Base-by-base conservation (phyloP, 2,113 vertebrate genomes). In the Takifugu flavidus region DNA sequence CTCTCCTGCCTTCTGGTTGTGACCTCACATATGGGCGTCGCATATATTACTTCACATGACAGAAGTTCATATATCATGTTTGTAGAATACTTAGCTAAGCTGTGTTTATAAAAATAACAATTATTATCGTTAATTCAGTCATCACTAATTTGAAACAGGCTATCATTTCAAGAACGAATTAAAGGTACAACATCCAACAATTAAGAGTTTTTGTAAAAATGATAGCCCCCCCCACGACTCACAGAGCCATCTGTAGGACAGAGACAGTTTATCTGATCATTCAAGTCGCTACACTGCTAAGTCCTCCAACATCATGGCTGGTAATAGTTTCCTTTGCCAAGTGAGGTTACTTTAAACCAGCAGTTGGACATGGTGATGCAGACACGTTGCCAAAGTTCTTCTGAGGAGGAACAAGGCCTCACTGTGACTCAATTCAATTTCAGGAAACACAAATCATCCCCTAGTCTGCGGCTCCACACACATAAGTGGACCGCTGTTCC, bases 1-100 rank as follows among this genome's bases (percentile, higher is more conserved):
- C 80, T 62, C 75, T 60, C 56, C 68, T 66, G 75, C 65, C 68
- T 74, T 70, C 57, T 31, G 75, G 73, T 70, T 79, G 77, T 72
- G 77, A 84, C 79, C 80, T 88, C 80, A 66, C 77, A 71, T 20
- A 50, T 54, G 76, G 67, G 78, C 83, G 75, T 78, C 65, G 56
- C 65, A 80, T 62, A 79, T 78, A 79, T 80, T 13, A 10, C 76
- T 74, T 62, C 2, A 54, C 49, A 61, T 65, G 72, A 77, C 67
- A 59, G 42, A 64, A 69, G 34, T 31, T 26, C 54, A 59, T 28
- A 72, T 72, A 61, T 56, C 44, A 7, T 52, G 3, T 15, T 45
- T 31, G 43, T 1, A 12, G 10, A 2, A 56, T 61, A 29, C 15
- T 27, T 39, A 39, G 34, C 11, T 39, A 39, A 10, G 7, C 34